These are phyloP conservation scores for Philereme vetulata DNA, from an alignment of 2,888 invertebrate species.

Conservation along the genomic window DNA sequence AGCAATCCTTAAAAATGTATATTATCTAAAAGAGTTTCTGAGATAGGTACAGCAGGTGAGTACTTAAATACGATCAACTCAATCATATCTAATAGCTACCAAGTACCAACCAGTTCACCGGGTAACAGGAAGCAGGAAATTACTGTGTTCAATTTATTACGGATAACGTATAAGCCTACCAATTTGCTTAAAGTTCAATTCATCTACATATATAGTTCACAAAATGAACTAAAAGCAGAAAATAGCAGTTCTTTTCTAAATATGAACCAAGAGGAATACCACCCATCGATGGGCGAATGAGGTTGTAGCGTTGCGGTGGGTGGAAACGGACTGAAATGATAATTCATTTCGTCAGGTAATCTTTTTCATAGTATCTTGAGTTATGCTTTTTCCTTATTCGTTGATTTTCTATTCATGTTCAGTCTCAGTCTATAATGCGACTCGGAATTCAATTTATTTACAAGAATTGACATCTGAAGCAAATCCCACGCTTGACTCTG, in stretches of 20 bases:
- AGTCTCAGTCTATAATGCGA: conserved; percentile 4
- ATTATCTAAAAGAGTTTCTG: too few relatives aligned
- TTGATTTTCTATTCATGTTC: neutral
- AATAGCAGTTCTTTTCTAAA: neutral
- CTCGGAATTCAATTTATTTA: conserved; percentile 23
- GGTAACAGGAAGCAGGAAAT: conserved; percentile 29
- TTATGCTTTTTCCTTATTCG: conserved; percentile 2
- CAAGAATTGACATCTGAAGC: conserved; percentile 20
- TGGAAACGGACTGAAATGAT: too few relatives aligned
- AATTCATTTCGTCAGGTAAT: neutral
- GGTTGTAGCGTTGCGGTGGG: too few relatives aligned
- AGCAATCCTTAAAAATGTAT: too few relatives aligned
- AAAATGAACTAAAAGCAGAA: conserved; percentile 1
- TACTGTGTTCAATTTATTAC: conserved; percentile 26
- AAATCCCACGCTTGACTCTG: conserved; percentile 14
- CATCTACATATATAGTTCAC: neutral
- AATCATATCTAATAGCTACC: conserved; percentile 2
- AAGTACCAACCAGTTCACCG: conserved; percentile 8
- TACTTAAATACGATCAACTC: neutral
- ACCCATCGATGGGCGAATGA: too few relatives aligned
- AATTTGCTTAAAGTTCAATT: conserved; percentile 35
- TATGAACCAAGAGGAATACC: neutral
- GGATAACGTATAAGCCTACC: conserved; percentile 28
- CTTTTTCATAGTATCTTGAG: neutral
- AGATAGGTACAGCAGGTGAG: too few relatives aligned